Evolutionary conservation across 2,797 vertebrate genomes (phyloP).

Genomic region (Otolemur crassicaudatus): DNA sequence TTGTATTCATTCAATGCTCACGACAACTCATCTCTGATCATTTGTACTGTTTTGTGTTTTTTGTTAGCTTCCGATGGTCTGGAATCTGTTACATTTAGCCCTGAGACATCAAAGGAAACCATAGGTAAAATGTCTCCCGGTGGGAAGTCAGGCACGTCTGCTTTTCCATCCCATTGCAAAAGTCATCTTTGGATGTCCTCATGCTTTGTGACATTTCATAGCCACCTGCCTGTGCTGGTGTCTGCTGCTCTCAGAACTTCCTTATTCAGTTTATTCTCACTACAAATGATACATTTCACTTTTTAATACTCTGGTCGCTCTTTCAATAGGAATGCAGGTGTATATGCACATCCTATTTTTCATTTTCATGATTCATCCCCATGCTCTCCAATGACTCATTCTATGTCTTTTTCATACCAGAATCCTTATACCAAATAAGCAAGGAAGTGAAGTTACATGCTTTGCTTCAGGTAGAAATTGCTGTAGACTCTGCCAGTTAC

Average conservation of each 20-base stretch:
- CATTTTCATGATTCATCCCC: not conserved
- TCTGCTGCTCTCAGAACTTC: not conserved
- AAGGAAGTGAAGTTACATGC: constrained; percentile 11
- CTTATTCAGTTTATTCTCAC: not conserved
- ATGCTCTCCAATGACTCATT: not conserved
- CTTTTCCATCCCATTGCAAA: constrained; percentile 63
- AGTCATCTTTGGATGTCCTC: not conserved
- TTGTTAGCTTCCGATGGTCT: constrained; percentile 79
- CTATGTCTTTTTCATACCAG: constrained; percentile 17
- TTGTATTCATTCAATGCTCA: not conserved
- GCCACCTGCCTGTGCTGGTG: not conserved
- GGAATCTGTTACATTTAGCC: constrained; percentile 80
- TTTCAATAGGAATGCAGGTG: constrained; percentile 31
- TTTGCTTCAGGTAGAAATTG: constrained; percentile 16
- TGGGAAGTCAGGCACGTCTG: not conserved
- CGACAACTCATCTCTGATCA: constrained; percentile 24
- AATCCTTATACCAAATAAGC: constrained; percentile 47
- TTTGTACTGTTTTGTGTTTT: constrained; percentile 73
- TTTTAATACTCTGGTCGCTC: constrained; percentile 3
- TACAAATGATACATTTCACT: not conserved
- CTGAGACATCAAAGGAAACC: constrained; percentile 75
- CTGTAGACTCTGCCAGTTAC: not conserved
- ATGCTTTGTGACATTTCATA: constrained; percentile 24
- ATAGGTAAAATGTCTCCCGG: constrained; percentile 80
- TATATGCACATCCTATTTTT: not conserved